Conservation (phyloP, 2,888 invertebrate species). For the Epinotia bilunana region DNA sequence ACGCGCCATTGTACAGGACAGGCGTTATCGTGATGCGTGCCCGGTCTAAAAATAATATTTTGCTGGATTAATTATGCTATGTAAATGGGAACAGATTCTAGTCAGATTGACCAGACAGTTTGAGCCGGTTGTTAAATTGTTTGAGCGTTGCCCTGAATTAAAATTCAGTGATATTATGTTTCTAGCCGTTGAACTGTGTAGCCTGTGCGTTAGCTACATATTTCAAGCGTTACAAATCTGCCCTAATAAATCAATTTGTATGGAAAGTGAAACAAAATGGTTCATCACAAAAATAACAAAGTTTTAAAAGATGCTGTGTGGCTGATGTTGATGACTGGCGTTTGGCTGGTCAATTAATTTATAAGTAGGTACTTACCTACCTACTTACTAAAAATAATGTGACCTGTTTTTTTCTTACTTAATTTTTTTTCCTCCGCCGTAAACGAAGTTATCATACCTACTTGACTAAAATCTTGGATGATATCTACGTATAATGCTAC, state of each 20-base stretch:
- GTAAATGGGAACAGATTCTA: conserved; percentile 9
- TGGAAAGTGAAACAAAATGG: neutral
- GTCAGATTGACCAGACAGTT: neutral
- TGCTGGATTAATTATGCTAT: conserved; percentile 40
- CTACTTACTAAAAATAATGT: too few relatives aligned
- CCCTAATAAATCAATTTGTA: neutral
- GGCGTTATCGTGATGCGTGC: conserved; percentile 71
- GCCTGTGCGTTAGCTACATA: neutral
- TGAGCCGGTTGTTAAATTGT: neutral
- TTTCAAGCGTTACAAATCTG: neutral
- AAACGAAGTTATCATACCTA: too few relatives aligned
- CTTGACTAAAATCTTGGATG: neutral
- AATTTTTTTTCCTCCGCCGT: too few relatives aligned
- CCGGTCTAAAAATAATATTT: conserved; percentile 59
- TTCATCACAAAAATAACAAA: too few relatives aligned
- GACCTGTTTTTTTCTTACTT: too few relatives aligned
- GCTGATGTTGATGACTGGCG: too few relatives aligned
- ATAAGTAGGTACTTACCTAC: too few relatives aligned
- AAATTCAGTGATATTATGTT: neutral
- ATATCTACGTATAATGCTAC: neutral
- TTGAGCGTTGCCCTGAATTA: neutral
- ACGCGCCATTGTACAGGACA: conserved; percentile 54
- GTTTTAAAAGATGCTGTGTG: too few relatives aligned
- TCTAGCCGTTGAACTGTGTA: neutral
- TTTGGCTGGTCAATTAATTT: too few relatives aligned